Evolutionary conservation across 2,888 invertebrate genomes (phyloP), one percentile per base, ranked within the genome.

Genomic region (Fragum whitleyi): DNA sequence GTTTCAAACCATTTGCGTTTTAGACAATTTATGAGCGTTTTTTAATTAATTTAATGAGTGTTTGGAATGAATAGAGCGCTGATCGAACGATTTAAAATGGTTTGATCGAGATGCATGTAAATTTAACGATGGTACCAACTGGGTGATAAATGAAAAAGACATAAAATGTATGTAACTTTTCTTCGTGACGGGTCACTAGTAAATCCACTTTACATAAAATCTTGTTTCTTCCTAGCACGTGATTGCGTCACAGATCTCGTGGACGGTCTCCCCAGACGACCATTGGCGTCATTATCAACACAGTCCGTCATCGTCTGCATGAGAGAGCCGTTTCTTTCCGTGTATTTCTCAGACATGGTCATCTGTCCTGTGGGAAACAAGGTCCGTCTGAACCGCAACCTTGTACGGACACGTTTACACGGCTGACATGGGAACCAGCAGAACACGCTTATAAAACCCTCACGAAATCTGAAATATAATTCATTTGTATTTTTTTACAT

Each of bases 371-470:
- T 81, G 71, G 90, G 88, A 81, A 87, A 89, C 70, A 89, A 83
- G 11, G 88, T 88, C 28, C 89, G 81, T 77, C 89, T 89, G 67
- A 87, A 87, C 28, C 89, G 75, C 28, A 88, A 83, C 55, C 86
- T 83, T 59, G 89, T 86, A 39, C 87, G 84, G 6, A 83, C 81
- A 51, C 84, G 82, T 59, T 89, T 87, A 78, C 91, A 91, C 1
- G 87, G 87, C 51, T 97, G 96, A 90, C 96, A 96, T 3, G 97
- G 97, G 91, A 97, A 96, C 95, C 97, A 98, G 91, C 97, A 96
- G 95, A 98, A 98, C 94, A 98, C 97, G 94, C 97, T 97, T 92
- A 97, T 97, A 94, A 98, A 98, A 11, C 98, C 98, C 89, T 97
- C 96, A 65, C 98, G 96, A 94, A 98, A 98, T 94, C 98, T 98